phyloP scores from a whole-genome alignment of 2,797 vertebrate species.

The Muscicapa comitata region DNA sequence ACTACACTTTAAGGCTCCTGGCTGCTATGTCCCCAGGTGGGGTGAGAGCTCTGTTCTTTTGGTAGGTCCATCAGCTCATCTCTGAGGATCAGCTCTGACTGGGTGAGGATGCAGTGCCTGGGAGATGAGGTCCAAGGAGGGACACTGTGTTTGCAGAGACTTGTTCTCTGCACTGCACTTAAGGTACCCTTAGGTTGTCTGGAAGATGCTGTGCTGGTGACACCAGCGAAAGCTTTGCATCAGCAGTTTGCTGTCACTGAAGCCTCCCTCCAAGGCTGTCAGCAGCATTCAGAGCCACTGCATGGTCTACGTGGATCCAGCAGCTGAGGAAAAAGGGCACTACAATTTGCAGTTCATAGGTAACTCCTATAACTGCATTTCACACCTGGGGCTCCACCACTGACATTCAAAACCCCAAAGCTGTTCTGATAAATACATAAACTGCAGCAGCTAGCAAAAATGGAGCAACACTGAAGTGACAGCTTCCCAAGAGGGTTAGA shows the following conservation, averaged over 20 bases:
- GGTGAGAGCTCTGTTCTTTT: background rate
- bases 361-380: background rate
- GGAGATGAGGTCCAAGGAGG: background rate
- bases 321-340: background rate
- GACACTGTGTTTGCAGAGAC: rapidly evolving
- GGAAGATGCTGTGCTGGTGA: background rate
- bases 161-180: background rate
- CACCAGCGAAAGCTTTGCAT: background rate
- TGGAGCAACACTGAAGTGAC: background rate
- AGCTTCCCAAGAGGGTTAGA: background rate
- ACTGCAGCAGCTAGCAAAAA: background rate
- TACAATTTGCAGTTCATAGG: rapidly evolving
- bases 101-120: background rate
- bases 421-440: background rate
- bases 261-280: background rate
- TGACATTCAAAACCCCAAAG: background rate
- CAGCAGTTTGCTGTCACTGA: background rate
- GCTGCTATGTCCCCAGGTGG: rapidly evolving
- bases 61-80: background rate
- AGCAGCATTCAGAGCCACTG: background rate
- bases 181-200: background rate
- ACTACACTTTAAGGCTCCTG: background rate
- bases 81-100: background rate
- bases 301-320: background rate
- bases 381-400: background rate